Evolutionary conservation across 2,888 invertebrate genomes (phyloP).

Genomic region (Zaprionus bogoriensis): DNA sequence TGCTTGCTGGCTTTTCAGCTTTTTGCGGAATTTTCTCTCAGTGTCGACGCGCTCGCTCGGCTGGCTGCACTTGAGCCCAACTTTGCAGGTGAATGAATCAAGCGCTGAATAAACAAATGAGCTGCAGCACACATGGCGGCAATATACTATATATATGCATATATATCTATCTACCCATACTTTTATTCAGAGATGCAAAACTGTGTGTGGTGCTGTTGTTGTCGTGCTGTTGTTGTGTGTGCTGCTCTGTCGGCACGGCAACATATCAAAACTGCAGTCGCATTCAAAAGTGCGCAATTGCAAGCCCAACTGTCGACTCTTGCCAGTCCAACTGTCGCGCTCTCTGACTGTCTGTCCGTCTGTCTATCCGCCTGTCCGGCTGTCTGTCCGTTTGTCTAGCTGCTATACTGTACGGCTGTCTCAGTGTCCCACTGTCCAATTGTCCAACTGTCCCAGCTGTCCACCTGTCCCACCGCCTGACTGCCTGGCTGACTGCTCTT

Average conservation of each 20-base stretch:
- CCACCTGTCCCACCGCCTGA: constrained; percentile 20
- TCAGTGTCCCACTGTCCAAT: constrained; percentile 23
- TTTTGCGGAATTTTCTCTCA: neutral
- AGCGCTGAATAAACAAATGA: constrained; percentile 69
- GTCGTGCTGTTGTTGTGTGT: constrained; percentile 27
- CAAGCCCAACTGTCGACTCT: constrained; percentile 65
- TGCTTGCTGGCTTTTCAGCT: too few relatives aligned
- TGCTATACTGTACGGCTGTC: constrained; percentile 22
- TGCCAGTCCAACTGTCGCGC: constrained; percentile 39
- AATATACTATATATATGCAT: constrained; percentile 11
- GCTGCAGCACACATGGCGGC: constrained; percentile 42
- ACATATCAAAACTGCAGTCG: constrained; percentile 62
- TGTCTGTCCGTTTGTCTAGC: constrained; percentile 33
- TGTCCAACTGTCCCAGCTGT: constrained; percentile 20
- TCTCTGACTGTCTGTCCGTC: constrained; percentile 38
- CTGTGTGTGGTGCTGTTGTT: constrained; percentile 33
- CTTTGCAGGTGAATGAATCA: constrained; percentile 66
- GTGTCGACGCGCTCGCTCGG: constrained; percentile 6
- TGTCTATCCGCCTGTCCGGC: constrained; percentile 40
- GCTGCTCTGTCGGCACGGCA: constrained; percentile 27
- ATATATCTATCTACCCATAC: neutral
- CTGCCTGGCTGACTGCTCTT: constrained; percentile 41
- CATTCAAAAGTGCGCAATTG: constrained; percentile 74
- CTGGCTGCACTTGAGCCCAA: constrained; percentile 52
- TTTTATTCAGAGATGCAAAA: constrained; percentile 38